Evolutionary conservation across 92 coral and sea anemone species (phyloP).

Genomic region (Siderastrea radians): DNA sequence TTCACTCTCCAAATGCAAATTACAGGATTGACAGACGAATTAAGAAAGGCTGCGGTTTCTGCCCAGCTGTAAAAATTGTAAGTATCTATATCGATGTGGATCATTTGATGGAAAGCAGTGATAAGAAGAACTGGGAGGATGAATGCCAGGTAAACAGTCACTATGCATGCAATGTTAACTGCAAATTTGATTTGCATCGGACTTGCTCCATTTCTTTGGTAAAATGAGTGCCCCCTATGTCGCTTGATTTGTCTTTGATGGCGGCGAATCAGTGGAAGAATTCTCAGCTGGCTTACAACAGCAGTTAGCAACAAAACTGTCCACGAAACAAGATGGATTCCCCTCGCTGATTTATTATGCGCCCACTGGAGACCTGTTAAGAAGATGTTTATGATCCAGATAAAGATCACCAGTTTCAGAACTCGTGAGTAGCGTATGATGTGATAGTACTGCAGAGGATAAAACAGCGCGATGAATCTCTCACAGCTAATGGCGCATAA

Average conservation of each 20-base stretch:
- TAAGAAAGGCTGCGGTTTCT: slow-evolving; percentile 74
- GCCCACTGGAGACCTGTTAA: slow-evolving; percentile 82
- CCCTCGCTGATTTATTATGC: slow-evolving; percentile 66
- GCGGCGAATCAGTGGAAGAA: slow-evolving; percentile 64
- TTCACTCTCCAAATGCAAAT: slow-evolving; percentile 76
- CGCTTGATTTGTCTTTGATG: slow-evolving; percentile 74
- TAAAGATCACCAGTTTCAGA: slow-evolving; percentile 24
- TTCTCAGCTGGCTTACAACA: slow-evolving; percentile 55
- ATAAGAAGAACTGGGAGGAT: slow-evolving; percentile 75
- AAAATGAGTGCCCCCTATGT: not conserved
- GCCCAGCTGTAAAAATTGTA: slow-evolving; percentile 81
- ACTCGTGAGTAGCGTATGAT: slow-evolving; percentile 62
- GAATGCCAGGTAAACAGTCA: slow-evolving; percentile 67
- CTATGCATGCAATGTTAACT: slow-evolving; percentile 68
- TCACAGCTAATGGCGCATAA: slow-evolving; percentile 86
- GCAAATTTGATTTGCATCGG: slow-evolving; percentile 66
- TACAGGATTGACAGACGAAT: slow-evolving; percentile 79
- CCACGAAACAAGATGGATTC: slow-evolving; percentile 71
- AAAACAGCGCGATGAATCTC: slow-evolving; percentile 72
- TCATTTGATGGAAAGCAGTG: slow-evolving; percentile 55
- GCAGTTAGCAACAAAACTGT: slow-evolving; percentile 58
- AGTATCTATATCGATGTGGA: slow-evolving; percentile 29
- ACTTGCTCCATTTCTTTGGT: not conserved
- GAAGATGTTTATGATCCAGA: slow-evolving; percentile 69
- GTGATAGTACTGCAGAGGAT: slow-evolving; percentile 73